Evolutionary conservation across 2,797 vertebrate genomes (phyloP).

Genomic region (Leuciscus waleckii): DNA sequence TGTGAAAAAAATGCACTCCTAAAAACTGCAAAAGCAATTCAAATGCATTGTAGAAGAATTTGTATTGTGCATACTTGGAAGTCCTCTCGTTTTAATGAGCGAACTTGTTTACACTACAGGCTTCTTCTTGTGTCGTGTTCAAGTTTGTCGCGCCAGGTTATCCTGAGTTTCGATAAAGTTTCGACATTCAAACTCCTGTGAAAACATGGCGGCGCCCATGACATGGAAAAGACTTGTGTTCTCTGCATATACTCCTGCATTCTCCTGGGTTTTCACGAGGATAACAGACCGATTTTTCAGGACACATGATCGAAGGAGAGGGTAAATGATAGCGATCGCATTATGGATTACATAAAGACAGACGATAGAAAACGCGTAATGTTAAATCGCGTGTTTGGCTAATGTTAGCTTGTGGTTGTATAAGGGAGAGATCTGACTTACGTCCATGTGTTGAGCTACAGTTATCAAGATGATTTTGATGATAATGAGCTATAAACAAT

Average conservation of each 20-base stretch:
- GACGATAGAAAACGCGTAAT: not conserved
- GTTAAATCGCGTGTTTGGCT: not conserved
- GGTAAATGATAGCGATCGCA: constrained; percentile 68
- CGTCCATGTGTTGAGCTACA: not conserved
- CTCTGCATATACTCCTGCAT: constrained; percentile 75
- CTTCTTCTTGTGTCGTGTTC: not conserved
- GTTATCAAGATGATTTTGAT: not conserved
- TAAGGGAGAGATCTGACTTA: not conserved
- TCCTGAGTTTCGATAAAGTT: constrained; percentile 74
- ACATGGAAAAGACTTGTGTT: constrained; percentile 78
- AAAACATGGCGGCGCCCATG: constrained; percentile 82
- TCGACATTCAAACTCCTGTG: constrained; percentile 32
- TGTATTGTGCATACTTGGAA: not conserved
- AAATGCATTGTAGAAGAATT: not conserved
- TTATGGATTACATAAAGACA: not conserved
- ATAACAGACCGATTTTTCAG: constrained; percentile 77
- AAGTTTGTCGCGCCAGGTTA: not conserved
- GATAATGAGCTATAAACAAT: not conserved
- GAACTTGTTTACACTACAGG: not conserved
- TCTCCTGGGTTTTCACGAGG: constrained; percentile 76
- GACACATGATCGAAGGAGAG: constrained; percentile 74
- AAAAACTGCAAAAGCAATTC: not conserved
- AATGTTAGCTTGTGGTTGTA: constrained; percentile 17
- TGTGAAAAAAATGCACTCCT: not conserved
- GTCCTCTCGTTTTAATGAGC: not conserved